Percentiles rank a stretch among this genome's conserved stretches.
Conservation (phyloP, 2,113 vertebrate species). For the Glaucomys volans region DNA sequence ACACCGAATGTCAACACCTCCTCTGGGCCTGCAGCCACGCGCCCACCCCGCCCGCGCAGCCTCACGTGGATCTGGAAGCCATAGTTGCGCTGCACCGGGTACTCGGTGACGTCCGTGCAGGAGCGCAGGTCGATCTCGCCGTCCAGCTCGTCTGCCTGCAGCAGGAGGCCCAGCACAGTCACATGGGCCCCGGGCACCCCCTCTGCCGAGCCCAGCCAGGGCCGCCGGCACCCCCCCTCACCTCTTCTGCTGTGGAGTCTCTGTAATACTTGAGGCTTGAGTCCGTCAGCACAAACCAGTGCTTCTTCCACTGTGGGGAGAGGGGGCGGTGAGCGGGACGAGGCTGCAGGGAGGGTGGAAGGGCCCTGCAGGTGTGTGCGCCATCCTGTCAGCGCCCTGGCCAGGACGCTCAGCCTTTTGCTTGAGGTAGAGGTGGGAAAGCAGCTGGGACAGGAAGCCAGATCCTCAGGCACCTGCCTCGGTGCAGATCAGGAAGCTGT, state of each 20-base stretch:
- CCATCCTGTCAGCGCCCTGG: not conserved
- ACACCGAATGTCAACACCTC: too few species aligned
- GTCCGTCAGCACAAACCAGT: conserved; percentile 98
- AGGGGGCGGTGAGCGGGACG: not conserved
- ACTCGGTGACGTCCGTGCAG: conserved; percentile 95
- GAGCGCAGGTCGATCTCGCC: conserved; percentile 96
- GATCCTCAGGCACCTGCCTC: not conserved
- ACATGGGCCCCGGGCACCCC: rapidly evolving
- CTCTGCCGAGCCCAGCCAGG: not conserved
- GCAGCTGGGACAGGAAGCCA: too few species aligned
- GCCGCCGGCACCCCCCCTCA: conserved; percentile 75
- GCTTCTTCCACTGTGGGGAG: conserved; percentile 95
- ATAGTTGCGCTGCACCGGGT: conserved; percentile 96
- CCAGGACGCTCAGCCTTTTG: not conserved
- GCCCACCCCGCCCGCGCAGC: not conserved
- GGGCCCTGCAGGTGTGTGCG: not conserved
- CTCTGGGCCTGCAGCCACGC: not conserved
- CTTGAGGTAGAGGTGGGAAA: not conserved
- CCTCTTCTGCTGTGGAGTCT: conserved; percentile 97
- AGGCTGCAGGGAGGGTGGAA: conserved; percentile 45
- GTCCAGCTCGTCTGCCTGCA: conserved; percentile 95
- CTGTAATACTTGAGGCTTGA: conserved; percentile 98
- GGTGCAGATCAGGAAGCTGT: not conserved
- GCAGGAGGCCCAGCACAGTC: not conserved
- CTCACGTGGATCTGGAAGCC: conserved; percentile 97